These are phyloP conservation scores for Alcis repandata DNA, from an alignment of 2,888 invertebrate species.

Conservation along the genomic window DNA sequence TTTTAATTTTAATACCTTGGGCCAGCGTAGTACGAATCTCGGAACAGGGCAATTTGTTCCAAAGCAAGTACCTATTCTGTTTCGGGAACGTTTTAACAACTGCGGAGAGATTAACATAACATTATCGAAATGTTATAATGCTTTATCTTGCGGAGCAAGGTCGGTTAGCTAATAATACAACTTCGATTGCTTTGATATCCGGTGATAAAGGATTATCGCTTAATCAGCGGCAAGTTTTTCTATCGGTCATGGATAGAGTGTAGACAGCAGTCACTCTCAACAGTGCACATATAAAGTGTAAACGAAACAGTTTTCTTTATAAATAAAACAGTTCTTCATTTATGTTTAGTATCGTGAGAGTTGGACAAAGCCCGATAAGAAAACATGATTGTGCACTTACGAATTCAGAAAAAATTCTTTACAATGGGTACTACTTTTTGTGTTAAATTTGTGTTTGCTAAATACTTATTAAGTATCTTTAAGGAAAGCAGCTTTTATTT, in stretches of 20 bases:
- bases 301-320: background rate
- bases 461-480: background rate
- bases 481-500: background rate
- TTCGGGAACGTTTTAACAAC: background rate
- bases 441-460: background rate
- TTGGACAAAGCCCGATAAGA: conserved; percentile 4
- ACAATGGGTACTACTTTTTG: background rate
- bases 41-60: too few species aligned
- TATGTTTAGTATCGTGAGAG: conserved; percentile 7
- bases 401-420: conserved; percentile 17
- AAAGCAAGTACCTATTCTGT: background rate
- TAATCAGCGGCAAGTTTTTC: background rate
- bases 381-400: conserved; percentile 21
- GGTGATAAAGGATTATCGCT: conserved; percentile 25
- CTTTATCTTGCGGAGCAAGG: background rate
- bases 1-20: too few species aligned
- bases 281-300: background rate
- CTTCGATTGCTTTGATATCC: conserved; percentile 28
- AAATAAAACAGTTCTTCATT: conserved; percentile 1
- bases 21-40: too few species aligned
- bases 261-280: conserved; percentile 5
- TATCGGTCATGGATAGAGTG: conserved; percentile 14
- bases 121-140: background rate
- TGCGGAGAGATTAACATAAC: background rate
- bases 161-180: background rate